A percentile compares a stretch with the other conserved stretches of the same genome.
Evolutionary conservation across 2,888 invertebrate species (phyloP).

Genomic region (Celastrina argiolus): DNA sequence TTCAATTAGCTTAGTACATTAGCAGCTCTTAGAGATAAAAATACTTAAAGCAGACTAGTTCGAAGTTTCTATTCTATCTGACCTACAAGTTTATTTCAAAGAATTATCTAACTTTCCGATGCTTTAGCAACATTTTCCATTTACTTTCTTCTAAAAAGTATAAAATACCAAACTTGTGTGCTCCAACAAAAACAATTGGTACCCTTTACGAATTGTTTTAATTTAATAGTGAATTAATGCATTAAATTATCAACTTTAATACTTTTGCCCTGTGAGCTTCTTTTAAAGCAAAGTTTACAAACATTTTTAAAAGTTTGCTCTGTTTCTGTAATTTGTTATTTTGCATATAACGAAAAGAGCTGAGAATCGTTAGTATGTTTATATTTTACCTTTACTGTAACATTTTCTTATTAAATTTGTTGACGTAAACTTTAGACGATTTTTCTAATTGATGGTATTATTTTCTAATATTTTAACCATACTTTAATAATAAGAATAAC

Average conservation of each 20-base stretch:
- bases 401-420: too few species aligned
- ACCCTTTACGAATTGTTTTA: not conserved
- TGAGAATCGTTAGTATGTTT: too few species aligned
- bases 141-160: not conserved
- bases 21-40: not conserved
- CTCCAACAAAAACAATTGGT: not conserved
- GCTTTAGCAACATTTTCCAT: not conserved
- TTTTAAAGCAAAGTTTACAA: constrained; percentile 6
- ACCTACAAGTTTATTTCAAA: not conserved
- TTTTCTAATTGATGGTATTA: too few species aligned
- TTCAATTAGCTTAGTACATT: not conserved
- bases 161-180: not conserved
- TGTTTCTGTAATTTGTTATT: not conserved
- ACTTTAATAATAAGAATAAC: too few species aligned
- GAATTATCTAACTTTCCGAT: not conserved
- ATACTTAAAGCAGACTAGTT: not conserved
- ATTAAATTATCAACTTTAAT: not conserved
- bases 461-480: too few species aligned
- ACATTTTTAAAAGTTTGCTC: not conserved
- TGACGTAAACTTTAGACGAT: too few species aligned
- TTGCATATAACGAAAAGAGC: too few species aligned
- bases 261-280: not conserved
- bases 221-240: not conserved
- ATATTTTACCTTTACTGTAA: too few species aligned
- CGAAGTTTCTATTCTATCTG: not conserved